A percentile compares a stretch with the other conserved stretches of the same genome.
These are phyloP conservation scores for Megamerina dolium DNA, from an alignment of 2,888 invertebrate species.

Conservation along the genomic window DNA sequence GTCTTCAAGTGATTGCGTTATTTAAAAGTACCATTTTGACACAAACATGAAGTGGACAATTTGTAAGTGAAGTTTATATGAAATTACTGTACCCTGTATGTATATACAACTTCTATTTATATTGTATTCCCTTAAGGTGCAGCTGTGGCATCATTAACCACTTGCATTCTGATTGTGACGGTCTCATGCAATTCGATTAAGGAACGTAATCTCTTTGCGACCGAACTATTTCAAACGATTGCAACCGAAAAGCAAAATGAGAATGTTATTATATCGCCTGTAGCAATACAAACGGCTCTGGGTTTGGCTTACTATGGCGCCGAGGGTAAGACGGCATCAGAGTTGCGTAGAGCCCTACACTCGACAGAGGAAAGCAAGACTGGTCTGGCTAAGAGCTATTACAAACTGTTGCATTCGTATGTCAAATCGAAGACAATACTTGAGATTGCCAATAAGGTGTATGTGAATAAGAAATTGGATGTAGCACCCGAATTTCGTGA, in stretches of 20 bases:
- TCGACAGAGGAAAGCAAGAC: slow-evolving; percentile 39
- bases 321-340: slow-evolving; percentile 33
- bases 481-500: slow-evolving; percentile 55
- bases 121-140: too few species aligned
- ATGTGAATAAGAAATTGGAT: slow-evolving; percentile 54
- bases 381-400: slow-evolving; percentile 37
- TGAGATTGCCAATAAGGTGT: slow-evolving; percentile 72
- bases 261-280: slow-evolving; percentile 41
- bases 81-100: too few species aligned
- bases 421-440: slow-evolving; percentile 40
- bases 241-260: slow-evolving; percentile 36
- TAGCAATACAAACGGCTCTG: slow-evolving; percentile 37
- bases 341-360: slow-evolving; percentile 35
- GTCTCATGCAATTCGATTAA: slow-evolving; percentile 28
- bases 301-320: slow-evolving; percentile 40
- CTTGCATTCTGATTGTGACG: background rate
- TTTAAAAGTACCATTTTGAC: background rate
- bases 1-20: slow-evolving; percentile 6
- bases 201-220: slow-evolving; percentile 40
- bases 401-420: slow-evolving; percentile 36
- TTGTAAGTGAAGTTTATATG: background rate
- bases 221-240: slow-evolving; percentile 39
- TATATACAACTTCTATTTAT: too few species aligned
- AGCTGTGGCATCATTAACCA: slow-evolving; percentile 1
- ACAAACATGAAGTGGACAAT: slow-evolving; percentile 7